Percentiles rank a stretch among this genome's conserved stretches.
Conservation (phyloP, 2,888 invertebrate genomes). For the Heliconius ismenius region DNA sequence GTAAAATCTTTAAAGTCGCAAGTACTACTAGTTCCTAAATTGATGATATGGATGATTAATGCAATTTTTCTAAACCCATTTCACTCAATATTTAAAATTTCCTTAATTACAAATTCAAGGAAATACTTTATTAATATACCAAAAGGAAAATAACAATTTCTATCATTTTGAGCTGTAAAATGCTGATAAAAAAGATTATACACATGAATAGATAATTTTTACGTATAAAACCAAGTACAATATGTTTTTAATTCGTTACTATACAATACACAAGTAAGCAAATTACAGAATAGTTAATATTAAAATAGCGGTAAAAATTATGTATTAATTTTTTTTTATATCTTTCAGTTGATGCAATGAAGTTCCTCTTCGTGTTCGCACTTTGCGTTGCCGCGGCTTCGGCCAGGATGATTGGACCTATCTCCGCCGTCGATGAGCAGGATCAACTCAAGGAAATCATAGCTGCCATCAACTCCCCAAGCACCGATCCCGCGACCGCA, state of each 20-base stretch:
- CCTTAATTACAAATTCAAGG: not conserved
- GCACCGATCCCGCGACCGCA: conserved; percentile 53
- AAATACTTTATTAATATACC: not conserved
- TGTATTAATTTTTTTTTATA: not conserved
- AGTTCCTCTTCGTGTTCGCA: conserved; percentile 54
- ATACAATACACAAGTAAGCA: conserved; percentile 2
- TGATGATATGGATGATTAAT: too few species aligned
- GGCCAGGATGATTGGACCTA: conserved; percentile 43
- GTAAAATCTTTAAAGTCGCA: too few species aligned
- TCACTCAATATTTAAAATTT: not conserved
- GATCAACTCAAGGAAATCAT: conserved; percentile 48
- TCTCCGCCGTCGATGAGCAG: conserved; percentile 31
- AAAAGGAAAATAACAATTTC: conserved; percentile 2
- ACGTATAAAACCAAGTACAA: conserved; percentile 19
- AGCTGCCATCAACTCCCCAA: conserved; percentile 52
- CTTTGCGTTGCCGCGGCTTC: conserved; percentile 51
- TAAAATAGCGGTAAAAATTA: not conserved
- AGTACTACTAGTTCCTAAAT: too few species aligned
- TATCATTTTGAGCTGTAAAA: conserved; percentile 1
- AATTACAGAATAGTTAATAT: not conserved
- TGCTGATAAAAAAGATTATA: conserved; percentile 9
- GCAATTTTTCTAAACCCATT: too few species aligned
- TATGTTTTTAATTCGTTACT: not conserved
- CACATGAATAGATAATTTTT: not conserved
- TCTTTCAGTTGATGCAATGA: conserved; percentile 22